Percentiles rank a stretch among this genome's conserved stretches.
Evolutionary conservation across 1,140 invertebrate species (phyloP).

Genomic region (Polypedilum vanderplanki): DNA sequence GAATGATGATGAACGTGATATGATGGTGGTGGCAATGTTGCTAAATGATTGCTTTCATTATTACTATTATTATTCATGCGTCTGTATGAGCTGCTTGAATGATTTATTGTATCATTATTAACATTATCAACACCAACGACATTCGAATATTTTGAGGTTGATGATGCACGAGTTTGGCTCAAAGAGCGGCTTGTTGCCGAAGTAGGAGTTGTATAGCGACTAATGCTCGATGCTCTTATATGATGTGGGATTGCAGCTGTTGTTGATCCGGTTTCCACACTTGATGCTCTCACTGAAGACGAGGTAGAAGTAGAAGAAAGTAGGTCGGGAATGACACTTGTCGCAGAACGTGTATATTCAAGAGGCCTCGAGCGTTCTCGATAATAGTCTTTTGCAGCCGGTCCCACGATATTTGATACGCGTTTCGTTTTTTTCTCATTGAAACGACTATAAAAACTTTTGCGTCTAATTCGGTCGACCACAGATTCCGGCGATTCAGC

Average conservation of each 20-base stretch:
- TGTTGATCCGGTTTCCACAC: background rate
- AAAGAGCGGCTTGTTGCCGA: background rate
- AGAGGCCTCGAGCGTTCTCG: background rate
- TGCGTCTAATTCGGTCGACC: slow-evolving; percentile 74
- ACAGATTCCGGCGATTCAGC: slow-evolving; percentile 59
- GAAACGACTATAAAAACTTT: slow-evolving; percentile 81
- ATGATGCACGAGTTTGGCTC: slow-evolving; percentile 1
- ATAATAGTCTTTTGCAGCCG: slow-evolving; percentile 44
- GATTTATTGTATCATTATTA: background rate
- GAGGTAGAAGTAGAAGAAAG: background rate
- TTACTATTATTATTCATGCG: background rate
- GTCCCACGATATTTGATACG: slow-evolving; percentile 53
- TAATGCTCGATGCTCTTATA: background rate
- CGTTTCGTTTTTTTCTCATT: slow-evolving; percentile 67
- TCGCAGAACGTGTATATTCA: background rate
- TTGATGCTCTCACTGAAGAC: background rate
- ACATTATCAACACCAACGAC: background rate
- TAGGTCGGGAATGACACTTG: background rate
- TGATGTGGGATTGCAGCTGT: background rate
- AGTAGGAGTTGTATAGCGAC: background rate
- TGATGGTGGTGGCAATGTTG: slow-evolving; percentile 9
- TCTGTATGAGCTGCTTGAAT: background rate
- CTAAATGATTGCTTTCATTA: slow-evolving; percentile 12
- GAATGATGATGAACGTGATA: slow-evolving; percentile 16
- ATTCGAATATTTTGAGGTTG: slow-evolving; percentile 22